Base-by-base conservation (phyloP, 2,888 invertebrate genomes). In the Watsonalla binaria region DNA sequence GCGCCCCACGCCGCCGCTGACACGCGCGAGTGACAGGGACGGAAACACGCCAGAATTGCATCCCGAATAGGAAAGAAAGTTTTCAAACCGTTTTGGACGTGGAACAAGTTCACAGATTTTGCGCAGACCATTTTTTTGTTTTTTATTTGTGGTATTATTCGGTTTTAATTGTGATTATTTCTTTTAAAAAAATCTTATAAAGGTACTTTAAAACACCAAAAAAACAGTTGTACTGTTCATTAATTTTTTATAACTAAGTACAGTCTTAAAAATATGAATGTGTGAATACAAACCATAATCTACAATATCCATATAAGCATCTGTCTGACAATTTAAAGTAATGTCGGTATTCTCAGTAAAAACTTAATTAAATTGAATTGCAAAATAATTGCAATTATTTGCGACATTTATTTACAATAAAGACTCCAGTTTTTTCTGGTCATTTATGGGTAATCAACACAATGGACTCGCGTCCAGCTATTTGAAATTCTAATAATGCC, bases 21-120 rank as follows among this genome's bases (percentile, higher is more conserved):
- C 54, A 57, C 58, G 53, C 60, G 59, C 54, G 88, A 58, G 72
- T 57, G 78, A 89, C 65, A 72, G 66, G 72, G 87, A 88, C 65
- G 63, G 76, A 63, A 57, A 65, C 68, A 82, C 51, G 57, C 66
- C 65, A 70, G 74, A 76, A 75, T 74, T 76, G 73, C 78, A 71
- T 76, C 75, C 68, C 63, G 74, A 82, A 82, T 83, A 83, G 84
- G 82, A 88, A 89, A 88, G 90, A 90, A 90, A 89, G 88, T 86
- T 60, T 85, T 82, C 78, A 85, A 84, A 84, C 82, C 78, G 82
- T 83, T 75, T 78, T 80, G 78, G 80, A 82, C 78, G 84, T 80
- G 83, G 78, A 89, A 87, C 89, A 84, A 88, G 88, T 89, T 88
- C 83, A 86, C 84, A 84, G 88, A 88, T 87, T 89, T 90, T 78